phyloP scores from a whole-genome alignment of 2,797 vertebrate species.

The Cynodonichthys magdalenae region DNA sequence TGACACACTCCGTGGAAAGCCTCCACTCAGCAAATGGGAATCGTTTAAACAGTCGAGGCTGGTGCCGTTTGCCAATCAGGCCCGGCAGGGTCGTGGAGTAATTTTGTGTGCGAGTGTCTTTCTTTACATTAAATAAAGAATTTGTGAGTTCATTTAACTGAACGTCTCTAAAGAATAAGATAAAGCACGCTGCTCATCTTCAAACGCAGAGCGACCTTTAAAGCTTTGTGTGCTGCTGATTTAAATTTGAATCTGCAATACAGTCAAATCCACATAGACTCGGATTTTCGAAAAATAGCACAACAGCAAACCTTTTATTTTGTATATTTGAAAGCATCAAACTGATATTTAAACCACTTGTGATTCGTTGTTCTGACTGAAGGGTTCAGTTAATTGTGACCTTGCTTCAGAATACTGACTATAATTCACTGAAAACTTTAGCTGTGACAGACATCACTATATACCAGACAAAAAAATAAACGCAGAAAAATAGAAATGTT shows the following conservation, averaged over 20 bases:
- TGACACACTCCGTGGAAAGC: slow-evolving; percentile 48
- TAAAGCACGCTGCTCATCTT: neutral
- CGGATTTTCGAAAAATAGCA: slow-evolving; percentile 1
- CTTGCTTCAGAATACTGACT: slow-evolving; percentile 40
- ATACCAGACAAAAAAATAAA: no score
- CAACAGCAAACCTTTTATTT: slow-evolving; percentile 34
- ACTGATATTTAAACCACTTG: slow-evolving; percentile 28
- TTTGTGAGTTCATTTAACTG: slow-evolving; percentile 20
- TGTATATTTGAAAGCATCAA: slow-evolving; percentile 40
- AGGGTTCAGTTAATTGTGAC: slow-evolving; percentile 51
- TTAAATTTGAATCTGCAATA: slow-evolving; percentile 19
- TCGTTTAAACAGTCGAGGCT: slow-evolving; percentile 36
- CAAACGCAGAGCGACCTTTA: slow-evolving; percentile 2
- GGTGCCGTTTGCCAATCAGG: slow-evolving; percentile 38
- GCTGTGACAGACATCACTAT: neutral
- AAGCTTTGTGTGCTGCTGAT: slow-evolving; percentile 21
- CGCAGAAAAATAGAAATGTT: neutral
- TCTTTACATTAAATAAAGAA: slow-evolving; percentile 36
- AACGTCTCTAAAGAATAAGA: slow-evolving; percentile 23
- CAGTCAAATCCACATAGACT: slow-evolving; percentile 13
- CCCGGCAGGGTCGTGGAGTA: slow-evolving; percentile 6
- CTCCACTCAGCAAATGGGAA: slow-evolving; percentile 54
- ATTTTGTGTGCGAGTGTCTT: slow-evolving; percentile 30
- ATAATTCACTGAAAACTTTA: neutral
- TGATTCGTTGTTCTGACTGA: slow-evolving; percentile 37